phyloP scores from a whole-genome alignment of 2,113 vertebrate species.

The Pao palembangensis region DNA sequence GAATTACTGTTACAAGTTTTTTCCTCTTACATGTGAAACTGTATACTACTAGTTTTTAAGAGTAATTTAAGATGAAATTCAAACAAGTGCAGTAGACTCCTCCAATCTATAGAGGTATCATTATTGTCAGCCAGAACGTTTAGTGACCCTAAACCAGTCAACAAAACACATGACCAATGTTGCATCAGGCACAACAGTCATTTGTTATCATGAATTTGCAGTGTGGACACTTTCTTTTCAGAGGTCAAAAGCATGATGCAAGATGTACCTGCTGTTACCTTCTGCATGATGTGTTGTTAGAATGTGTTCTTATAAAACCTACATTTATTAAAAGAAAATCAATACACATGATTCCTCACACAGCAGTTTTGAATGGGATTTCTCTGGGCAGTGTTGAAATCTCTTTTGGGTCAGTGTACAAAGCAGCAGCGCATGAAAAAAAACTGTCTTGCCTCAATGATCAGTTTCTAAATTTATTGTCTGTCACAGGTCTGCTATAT shows the following conservation, averaged over 20 bases:
- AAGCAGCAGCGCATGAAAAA: conserved; percentile 11
- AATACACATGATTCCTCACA: conserved; percentile 14
- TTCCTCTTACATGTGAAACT: too few relatives aligned
- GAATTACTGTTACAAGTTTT: too few relatives aligned
- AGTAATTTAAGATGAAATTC: too few relatives aligned
- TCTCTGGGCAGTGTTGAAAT: conserved; percentile 44
- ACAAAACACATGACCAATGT: conserved; percentile 48
- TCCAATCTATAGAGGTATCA: background rate
- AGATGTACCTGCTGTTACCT: conserved; percentile 51
- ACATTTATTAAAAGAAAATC: background rate
- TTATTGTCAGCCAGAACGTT: background rate
- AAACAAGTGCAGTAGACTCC: background rate
- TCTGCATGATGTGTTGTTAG: conserved; percentile 20
- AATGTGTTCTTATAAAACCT: too few relatives aligned
- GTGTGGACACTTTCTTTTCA: conserved; percentile 46
- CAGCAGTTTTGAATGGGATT: conserved; percentile 34
- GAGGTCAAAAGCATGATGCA: conserved; percentile 55
- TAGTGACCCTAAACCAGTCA: conserved; percentile 9
- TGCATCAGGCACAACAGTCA: conserved; percentile 58
- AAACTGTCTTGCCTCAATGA: conserved; percentile 7
- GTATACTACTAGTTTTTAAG: too few relatives aligned
- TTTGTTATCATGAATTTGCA: conserved; percentile 41
- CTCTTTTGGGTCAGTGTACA: conserved; percentile 7
- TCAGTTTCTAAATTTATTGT: conserved; percentile 15
- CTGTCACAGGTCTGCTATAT: conserved; percentile 21